Percentiles rank a stretch among this genome's conserved stretches.
Evolutionary conservation across 2,888 invertebrate species (phyloP).

Genomic region (Campoplex capitator): DNA sequence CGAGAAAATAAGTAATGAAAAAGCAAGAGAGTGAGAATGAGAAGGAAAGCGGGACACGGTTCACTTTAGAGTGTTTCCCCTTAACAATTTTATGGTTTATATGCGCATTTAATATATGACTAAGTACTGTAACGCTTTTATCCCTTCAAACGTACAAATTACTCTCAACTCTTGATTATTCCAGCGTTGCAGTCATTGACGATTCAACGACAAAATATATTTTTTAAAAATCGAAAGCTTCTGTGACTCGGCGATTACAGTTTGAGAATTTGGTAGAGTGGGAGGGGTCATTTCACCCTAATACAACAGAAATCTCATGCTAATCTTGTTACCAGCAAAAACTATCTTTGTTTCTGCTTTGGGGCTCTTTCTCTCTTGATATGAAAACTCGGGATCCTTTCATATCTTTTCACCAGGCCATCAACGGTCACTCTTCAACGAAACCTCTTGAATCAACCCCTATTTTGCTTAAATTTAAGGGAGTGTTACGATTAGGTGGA

Average conservation of each 20-base stretch:
- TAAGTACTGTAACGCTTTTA: not conserved
- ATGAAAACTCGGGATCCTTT: slow-evolving; percentile 62
- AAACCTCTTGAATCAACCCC: slow-evolving; percentile 41
- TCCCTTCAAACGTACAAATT: too few relatives aligned
- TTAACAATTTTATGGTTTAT: slow-evolving; percentile 13
- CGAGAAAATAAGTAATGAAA: not conserved
- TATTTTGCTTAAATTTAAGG: slow-evolving; percentile 76
- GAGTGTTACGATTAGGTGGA: slow-evolving; percentile 38
- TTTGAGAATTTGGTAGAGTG: too few relatives aligned
- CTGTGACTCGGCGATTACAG: too few relatives aligned
- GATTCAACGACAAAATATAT: too few relatives aligned
- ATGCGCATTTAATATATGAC: not conserved
- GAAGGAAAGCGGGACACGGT: slow-evolving; percentile 3
- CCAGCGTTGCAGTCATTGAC: too few relatives aligned
- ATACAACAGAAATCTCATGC: too few relatives aligned
- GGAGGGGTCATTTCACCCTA: too few relatives aligned
- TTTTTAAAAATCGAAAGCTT: too few relatives aligned
- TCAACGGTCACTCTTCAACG: slow-evolving; percentile 33
- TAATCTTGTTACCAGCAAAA: slow-evolving; percentile 66
- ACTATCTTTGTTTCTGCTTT: slow-evolving; percentile 65
- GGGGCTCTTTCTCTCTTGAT: slow-evolving; percentile 56
- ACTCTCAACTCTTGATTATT: too few relatives aligned
- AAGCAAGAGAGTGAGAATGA: not conserved
- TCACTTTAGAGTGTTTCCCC: slow-evolving; percentile 19
- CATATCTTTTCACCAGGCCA: slow-evolving; percentile 46